These are phyloP conservation scores for Grantiella picta DNA, from an alignment of 2,113 vertebrate species.

Conservation along the genomic window DNA sequence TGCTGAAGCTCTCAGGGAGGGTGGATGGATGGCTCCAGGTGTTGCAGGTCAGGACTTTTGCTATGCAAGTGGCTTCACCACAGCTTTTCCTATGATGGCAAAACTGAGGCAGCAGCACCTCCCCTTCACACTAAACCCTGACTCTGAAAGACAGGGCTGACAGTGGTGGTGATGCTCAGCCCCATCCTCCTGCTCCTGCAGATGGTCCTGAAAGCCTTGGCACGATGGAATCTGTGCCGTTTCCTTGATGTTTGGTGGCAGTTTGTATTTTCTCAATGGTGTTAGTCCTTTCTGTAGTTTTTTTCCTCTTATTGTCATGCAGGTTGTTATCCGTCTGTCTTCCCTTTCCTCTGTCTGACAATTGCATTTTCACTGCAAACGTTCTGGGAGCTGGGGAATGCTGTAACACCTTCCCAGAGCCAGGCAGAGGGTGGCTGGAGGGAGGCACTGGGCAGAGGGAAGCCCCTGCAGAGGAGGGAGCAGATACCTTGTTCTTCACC, in stretches of 20 bases:
- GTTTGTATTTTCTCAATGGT: neutral
- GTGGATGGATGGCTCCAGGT: fast-evolving
- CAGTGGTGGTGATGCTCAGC: neutral
- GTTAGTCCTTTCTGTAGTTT: neutral
- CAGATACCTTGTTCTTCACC: neutral
- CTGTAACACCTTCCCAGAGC: neutral
- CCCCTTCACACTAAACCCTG: neutral
- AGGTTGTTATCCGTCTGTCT: neutral
- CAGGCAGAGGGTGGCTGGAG: neutral
- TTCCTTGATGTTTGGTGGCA: neutral
- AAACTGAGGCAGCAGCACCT: neutral
- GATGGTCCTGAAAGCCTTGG: neutral
- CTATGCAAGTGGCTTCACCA: neutral
- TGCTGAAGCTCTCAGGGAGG: neutral
- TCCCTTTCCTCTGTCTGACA: neutral
- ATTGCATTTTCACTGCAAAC: neutral
- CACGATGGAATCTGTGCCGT: neutral
- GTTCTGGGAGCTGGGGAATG: neutral
- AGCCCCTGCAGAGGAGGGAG: neutral
- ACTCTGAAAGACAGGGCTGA: neutral
- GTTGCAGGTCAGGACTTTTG: neutral
- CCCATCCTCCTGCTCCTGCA: neutral
- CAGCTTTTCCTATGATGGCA: neutral
- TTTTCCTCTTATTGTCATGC: neutral
- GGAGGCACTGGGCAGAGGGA: neutral